Evolutionary conservation across 2,888 invertebrate genomes (phyloP), one percentile per base, ranked within the genome.

Genomic region (Mythimna ferrago): DNA sequence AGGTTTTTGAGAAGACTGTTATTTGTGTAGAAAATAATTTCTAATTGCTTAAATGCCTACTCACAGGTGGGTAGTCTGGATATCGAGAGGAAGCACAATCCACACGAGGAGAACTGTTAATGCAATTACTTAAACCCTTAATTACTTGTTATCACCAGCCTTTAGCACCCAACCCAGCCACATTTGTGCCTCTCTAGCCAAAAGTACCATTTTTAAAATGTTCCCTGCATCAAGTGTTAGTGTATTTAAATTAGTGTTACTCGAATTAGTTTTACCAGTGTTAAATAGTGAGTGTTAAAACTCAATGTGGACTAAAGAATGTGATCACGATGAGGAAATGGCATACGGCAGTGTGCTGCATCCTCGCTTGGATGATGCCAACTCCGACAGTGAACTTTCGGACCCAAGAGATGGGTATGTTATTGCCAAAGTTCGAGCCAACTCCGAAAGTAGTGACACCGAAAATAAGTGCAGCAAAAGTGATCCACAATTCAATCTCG

Each of bases 251-350:
- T 19, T 48, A 48, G 48, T 48, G 48, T 48, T 61, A 65, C 38
- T 16, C 14, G 14, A 61, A 26, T 19, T 71, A 71, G 57, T 63
- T 73, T 16, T 78, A 69, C n/a, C 35, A 71, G 83, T 71, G 80
- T 75, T 78, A 67, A 93, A 92, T 53, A 67, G 65, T 78, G 51
- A 61, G 19, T 72, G 63, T 72, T 76, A 64, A 68, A 76, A 76
- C 41, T 71, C 35, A 53, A 76, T 79, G 69, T 75, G 64, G 58
- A 63, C 26, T 62, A 32, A 83, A 82, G 58, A 79, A 77, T 85
- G 89, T 86, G 81, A 67, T 35, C 80, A 84, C 65, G 80, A 92
- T 86, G 94, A 90, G 76, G 88, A 85, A 71, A 90, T 92, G 92
- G 89, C 88, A 87, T 71, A 86, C 89, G 35, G 81, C 86, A 26